Conservation (phyloP, 2,888 invertebrate genomes). For the Phortica magna region DNA sequence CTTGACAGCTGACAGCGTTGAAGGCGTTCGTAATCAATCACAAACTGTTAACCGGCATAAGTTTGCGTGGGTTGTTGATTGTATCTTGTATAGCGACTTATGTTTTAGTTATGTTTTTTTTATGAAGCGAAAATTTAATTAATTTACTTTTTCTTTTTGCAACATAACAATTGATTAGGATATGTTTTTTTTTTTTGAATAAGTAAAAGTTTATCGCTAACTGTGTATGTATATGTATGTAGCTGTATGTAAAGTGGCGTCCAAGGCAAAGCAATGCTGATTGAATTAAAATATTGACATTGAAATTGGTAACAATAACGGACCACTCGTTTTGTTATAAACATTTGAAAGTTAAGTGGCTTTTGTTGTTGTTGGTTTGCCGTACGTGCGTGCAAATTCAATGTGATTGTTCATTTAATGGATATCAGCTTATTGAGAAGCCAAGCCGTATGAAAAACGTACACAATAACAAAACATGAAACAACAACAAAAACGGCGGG, state of each 20-base stretch:
- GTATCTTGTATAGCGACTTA: too few species aligned
- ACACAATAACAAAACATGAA: too few species aligned
- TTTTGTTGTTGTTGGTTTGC: neutral
- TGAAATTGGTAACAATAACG: conserved; percentile 5
- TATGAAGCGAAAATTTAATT: too few species aligned
- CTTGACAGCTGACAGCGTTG: conserved; percentile 10
- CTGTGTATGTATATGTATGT: too few species aligned
- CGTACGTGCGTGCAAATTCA: neutral
- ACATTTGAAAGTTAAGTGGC: conserved; percentile 3
- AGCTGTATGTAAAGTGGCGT: too few species aligned
- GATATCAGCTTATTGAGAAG: neutral
- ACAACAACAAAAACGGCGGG: too few species aligned
- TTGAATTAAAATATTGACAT: conserved; percentile 16
- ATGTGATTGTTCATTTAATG: conserved; percentile 12
- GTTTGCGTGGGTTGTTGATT: neutral
- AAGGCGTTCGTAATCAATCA: neutral
- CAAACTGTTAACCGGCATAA: neutral
- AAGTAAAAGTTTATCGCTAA: too few species aligned
- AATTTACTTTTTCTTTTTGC: too few species aligned
- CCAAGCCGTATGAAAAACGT: too few species aligned
- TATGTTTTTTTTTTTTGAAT: too few species aligned
- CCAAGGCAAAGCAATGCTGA: neutral
- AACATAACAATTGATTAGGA: too few species aligned
- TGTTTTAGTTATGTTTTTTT: too few species aligned
- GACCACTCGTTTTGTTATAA: neutral